Conservation (phyloP, 2,888 invertebrate genomes). For the Saturnia japonica region DNA sequence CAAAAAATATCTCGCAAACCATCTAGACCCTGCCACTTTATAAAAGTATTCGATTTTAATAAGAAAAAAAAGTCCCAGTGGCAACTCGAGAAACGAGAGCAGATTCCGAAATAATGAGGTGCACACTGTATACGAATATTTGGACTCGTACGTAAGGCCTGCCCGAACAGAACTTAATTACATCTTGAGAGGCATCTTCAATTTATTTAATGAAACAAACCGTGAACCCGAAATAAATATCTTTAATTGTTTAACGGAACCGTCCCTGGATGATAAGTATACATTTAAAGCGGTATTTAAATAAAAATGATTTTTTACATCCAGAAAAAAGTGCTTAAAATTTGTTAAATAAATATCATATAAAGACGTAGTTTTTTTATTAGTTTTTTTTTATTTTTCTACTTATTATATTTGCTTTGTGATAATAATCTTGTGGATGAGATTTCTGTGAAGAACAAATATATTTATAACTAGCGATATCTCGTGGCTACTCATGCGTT, state of each 20-base stretch:
- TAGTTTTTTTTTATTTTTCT: no score
- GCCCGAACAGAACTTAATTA: constrained; percentile 20
- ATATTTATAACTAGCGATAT: no score
- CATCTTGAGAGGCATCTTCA: constrained; percentile 5
- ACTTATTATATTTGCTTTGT: no score
- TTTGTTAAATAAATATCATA: no score
- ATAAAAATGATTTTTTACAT: neutral
- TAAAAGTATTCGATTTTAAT: constrained; percentile 18
- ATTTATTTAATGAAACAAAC: neutral
- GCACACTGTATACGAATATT: constrained; percentile 53
- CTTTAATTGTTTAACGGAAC: neutral
- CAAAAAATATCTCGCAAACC: constrained; percentile 15
- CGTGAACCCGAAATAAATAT: neutral
- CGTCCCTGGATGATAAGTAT: neutral
- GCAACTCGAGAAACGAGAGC: constrained; percentile 60
- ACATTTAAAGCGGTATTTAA: neutral
- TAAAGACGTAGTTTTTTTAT: no score
- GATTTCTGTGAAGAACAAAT: no score
- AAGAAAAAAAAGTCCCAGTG: constrained; percentile 28
- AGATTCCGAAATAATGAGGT: constrained; percentile 72
- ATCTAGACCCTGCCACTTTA: constrained; percentile 7
- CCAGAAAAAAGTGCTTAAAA: no score
- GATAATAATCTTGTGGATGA: no score
- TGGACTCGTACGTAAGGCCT: constrained; percentile 33
- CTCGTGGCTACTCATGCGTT: no score